These are phyloP conservation scores for Lagopus muta DNA, from an alignment of 2,113 vertebrate species.

Conservation along the genomic window DNA sequence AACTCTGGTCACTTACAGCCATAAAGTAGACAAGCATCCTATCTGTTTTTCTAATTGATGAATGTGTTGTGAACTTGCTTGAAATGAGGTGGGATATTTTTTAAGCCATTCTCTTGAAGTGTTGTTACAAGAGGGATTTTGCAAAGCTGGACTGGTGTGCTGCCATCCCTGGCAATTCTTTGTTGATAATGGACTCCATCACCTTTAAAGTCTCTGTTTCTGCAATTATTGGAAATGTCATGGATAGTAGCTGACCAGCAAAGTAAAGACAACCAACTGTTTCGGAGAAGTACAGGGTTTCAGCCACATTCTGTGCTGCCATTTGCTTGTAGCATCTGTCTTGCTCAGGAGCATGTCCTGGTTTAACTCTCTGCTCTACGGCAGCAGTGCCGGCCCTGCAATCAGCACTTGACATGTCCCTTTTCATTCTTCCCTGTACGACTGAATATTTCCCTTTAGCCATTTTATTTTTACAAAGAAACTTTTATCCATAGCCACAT, in stretches of 20 bases:
- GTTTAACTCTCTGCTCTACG: conserved; percentile 47
- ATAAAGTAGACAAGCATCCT: background rate
- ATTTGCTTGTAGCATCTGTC: conserved; percentile 16
- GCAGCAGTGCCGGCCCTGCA: background rate
- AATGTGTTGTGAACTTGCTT: background rate
- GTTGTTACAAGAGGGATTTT: conserved; percentile 52
- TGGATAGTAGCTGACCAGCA: conserved; percentile 6
- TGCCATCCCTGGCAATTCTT: conserved; percentile 63
- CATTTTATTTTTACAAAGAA: conserved; percentile 50
- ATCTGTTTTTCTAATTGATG: background rate
- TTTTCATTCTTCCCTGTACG: conserved; percentile 35
- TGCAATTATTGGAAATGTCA: conserved; percentile 59
- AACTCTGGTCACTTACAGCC: background rate
- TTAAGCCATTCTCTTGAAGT: conserved; percentile 11
- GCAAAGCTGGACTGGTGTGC: conserved; percentile 10
- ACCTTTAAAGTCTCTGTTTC: conserved; percentile 40
- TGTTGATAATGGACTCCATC: conserved; percentile 64
- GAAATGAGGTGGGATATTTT: conserved; percentile 40
- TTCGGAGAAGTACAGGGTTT: background rate
- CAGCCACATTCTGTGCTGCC: conserved; percentile 4
- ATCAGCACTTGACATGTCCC: background rate
- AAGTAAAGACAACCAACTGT: conserved; percentile 50
- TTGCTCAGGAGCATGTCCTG: conserved; percentile 20
- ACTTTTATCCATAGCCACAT: conserved; percentile 62
- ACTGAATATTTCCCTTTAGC: background rate